These are phyloP conservation scores for Lepus oiostolus DNA, from an alignment of 2,797 vertebrate species.

Conservation along the genomic window DNA sequence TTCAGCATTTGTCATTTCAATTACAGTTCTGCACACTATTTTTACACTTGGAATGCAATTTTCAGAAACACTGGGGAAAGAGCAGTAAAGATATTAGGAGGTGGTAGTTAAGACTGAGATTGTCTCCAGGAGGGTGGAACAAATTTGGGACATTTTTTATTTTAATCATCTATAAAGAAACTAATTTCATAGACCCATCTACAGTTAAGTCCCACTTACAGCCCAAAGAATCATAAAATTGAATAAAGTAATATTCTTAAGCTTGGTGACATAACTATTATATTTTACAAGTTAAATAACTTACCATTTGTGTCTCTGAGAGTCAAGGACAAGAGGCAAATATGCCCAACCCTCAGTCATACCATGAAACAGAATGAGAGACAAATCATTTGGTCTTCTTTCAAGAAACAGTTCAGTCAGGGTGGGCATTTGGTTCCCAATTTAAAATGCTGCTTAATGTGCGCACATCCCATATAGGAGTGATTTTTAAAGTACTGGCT, in stretches of 20 bases:
- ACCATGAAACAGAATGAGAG: background rate
- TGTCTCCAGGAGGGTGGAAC: conserved; percentile 73
- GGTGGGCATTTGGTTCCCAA: too few species aligned
- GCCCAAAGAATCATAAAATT: conserved; percentile 73
- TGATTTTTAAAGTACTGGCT: too few species aligned
- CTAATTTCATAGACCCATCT: conserved; percentile 68
- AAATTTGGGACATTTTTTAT: conserved; percentile 79
- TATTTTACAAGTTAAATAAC: conserved; percentile 66
- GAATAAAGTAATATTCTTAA: conserved; percentile 74
- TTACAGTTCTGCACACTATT: conserved; percentile 75
- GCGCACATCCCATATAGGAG: too few species aligned
- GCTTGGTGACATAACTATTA: conserved; percentile 45
- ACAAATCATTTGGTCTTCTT: background rate
- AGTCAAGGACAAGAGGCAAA: background rate
- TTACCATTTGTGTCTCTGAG: conserved; percentile 29
- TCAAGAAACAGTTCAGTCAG: background rate
- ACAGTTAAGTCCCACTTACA: conserved; percentile 72
- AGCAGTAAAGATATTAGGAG: conserved; percentile 76
- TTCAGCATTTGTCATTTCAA: conserved; percentile 80
- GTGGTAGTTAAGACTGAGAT: conserved; percentile 70
- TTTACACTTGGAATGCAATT: conserved; percentile 77
- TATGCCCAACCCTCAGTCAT: background rate
- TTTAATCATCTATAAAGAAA: conserved; percentile 82
- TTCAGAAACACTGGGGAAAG: conserved; percentile 74
- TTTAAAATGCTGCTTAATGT: too few species aligned